phyloP scores from a whole-genome alignment of 2,113 vertebrate genomes.

The Mirounga angustirostris region DNA sequence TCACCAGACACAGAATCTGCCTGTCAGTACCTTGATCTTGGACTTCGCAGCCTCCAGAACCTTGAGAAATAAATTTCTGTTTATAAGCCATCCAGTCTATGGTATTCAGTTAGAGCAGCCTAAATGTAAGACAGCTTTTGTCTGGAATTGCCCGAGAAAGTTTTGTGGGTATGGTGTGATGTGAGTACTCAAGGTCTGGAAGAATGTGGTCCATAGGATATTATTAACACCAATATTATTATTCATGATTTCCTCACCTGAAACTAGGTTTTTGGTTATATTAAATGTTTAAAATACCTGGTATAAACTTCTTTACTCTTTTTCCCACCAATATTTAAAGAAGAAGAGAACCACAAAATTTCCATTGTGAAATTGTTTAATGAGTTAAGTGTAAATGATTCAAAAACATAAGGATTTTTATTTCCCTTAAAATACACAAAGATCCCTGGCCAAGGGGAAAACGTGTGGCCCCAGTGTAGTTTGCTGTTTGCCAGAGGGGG shows the following conservation, averaged over 20 bases:
- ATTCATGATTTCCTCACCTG: neutral
- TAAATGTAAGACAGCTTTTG: neutral
- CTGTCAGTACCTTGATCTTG: neutral
- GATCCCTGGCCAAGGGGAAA: neutral
- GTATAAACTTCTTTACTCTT: neutral
- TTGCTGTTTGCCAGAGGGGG: neutral
- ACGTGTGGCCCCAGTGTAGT: neutral
- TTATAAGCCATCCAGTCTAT: neutral
- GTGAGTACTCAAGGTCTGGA: neutral
- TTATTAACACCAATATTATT: neutral
- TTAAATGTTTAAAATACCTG: neutral
- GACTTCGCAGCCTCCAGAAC: neutral
- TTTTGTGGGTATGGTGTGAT: neutral
- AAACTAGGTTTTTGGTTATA: neutral
- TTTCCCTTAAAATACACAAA: slow-evolving; percentile 8
- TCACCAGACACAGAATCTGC: neutral
- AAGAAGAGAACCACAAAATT: neutral
- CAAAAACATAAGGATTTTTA: slow-evolving; percentile 11
- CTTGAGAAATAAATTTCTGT: neutral
- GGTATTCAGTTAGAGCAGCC: neutral
- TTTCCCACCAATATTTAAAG: neutral
- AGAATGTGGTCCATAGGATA: neutral
- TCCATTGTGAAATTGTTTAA: neutral
- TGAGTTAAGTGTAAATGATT: slow-evolving; percentile 22
- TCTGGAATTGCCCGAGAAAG: neutral